These are phyloP conservation scores for Rhinogobio ventralis DNA, from an alignment of 2,797 vertebrate species.

Conservation along the genomic window DNA sequence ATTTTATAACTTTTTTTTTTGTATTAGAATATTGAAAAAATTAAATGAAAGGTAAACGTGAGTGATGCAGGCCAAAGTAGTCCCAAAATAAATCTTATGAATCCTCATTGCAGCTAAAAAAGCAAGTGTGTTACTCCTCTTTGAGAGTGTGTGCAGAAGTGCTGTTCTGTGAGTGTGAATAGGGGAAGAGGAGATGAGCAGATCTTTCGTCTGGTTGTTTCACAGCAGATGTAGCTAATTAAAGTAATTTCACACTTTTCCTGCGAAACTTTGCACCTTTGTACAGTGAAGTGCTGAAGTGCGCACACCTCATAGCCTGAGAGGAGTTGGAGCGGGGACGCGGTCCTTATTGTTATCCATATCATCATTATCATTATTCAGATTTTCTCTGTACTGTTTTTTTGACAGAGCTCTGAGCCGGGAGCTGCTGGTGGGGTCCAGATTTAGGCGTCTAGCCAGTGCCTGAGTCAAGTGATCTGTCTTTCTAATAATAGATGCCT, in stretches of 20 bases:
- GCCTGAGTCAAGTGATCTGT: slow-evolving; percentile 60
- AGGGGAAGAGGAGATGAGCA: not conserved
- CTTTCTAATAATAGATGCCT: slow-evolving; percentile 65
- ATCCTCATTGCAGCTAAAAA: slow-evolving; percentile 4
- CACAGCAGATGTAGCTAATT: slow-evolving; percentile 57
- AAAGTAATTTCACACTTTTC: slow-evolving; percentile 58
- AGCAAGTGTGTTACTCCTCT: slow-evolving; percentile 52
- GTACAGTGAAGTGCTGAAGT: slow-evolving; percentile 29
- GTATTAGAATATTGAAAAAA: slow-evolving; percentile 1
- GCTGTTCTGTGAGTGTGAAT: slow-evolving; percentile 27
- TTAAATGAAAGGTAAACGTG: not conserved
- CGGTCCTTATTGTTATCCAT: slow-evolving; percentile 9
- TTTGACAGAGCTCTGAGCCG: slow-evolving; percentile 42
- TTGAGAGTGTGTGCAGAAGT: slow-evolving; percentile 47
- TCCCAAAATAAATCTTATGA: slow-evolving; percentile 6
- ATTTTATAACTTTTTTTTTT: not conserved
- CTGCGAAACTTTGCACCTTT: slow-evolving; percentile 50
- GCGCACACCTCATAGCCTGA: slow-evolving; percentile 5
- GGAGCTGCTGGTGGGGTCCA: slow-evolving; percentile 55
- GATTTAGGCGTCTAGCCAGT: slow-evolving; percentile 58
- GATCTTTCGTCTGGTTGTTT: slow-evolving; percentile 14
- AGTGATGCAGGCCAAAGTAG: not conserved
- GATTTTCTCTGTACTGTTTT: slow-evolving; percentile 29
- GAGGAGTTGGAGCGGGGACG: not conserved
- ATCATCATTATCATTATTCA: slow-evolving; percentile 25